Evolutionary conservation across 2,113 vertebrate genomes (phyloP).

Genomic region (Galemys pyrenaicus): DNA sequence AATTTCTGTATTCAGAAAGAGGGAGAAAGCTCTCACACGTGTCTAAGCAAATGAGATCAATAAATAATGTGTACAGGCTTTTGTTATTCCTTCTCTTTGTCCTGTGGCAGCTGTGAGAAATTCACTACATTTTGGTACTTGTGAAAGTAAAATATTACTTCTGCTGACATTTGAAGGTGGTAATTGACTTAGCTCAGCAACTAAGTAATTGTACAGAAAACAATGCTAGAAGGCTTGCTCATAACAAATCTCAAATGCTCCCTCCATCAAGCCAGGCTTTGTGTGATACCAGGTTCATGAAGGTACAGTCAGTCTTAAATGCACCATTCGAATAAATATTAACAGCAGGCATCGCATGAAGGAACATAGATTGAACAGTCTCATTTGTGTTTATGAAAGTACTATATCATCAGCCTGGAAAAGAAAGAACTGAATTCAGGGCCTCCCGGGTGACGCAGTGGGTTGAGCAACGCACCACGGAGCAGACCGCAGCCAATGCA

Average conservation of each 20-base stretch:
- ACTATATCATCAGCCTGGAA: neutral
- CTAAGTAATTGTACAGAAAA: neutral
- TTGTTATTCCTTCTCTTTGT: neutral
- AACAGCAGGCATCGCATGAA: neutral
- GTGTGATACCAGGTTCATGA: neutral
- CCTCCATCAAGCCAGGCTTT: neutral
- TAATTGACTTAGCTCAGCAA: neutral
- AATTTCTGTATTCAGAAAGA: neutral
- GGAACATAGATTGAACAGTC: neutral
- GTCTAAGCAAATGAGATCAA: neutral
- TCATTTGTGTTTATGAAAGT: constrained; percentile 38
- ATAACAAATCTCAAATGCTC: neutral
- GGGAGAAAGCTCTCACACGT: neutral
- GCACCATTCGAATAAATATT: constrained; percentile 2
- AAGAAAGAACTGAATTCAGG: constrained; percentile 19
- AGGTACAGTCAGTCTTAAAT: constrained; percentile 10
- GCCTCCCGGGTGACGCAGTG: no score
- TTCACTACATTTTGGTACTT: neutral
- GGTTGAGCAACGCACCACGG: no score
- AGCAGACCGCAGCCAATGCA: no score
- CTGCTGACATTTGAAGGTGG: neutral
- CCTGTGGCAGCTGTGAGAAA: neutral
- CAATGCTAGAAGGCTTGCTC: neutral
- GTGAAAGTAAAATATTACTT: constrained; percentile 17
- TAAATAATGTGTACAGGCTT: neutral